These are phyloP conservation scores for Dicaeum eximium DNA, from an alignment of 2,113 vertebrate genomes.

Conservation along the genomic window DNA sequence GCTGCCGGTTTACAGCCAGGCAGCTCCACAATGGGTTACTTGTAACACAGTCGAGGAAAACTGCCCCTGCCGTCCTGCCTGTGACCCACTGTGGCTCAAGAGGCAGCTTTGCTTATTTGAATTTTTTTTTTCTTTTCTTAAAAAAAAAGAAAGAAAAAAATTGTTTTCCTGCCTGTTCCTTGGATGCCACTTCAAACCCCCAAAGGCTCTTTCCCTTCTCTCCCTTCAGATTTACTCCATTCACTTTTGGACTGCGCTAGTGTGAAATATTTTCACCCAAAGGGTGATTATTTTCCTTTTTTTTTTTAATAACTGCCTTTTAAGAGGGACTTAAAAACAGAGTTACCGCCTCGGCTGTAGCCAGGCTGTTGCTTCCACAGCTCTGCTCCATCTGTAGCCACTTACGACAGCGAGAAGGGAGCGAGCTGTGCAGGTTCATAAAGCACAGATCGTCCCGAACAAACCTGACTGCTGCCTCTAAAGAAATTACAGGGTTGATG, in stretches of 20 bases:
- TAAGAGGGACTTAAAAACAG: constrained; percentile 5
- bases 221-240: background rate
- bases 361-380: background rate
- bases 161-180: background rate
- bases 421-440: constrained; percentile 3
- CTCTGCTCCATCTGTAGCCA: constrained; percentile 36
- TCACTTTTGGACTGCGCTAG: background rate
- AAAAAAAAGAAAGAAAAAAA: background rate
- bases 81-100: background rate
- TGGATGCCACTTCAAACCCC: background rate
- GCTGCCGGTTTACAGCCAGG: background rate
- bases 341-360: background rate
- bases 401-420: constrained; percentile 13
- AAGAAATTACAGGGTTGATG: constrained; percentile 55
- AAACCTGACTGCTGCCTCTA: constrained; percentile 36
- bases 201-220: background rate
- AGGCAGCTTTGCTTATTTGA: background rate
- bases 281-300: background rate
- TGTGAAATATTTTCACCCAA: constrained; percentile 18
- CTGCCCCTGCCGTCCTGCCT: background rate
- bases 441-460: constrained; percentile 26
- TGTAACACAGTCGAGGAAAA: constrained; percentile 29
- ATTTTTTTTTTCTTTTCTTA: background rate
- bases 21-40: constrained; percentile 54
- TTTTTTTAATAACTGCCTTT: constrained; percentile 11